Percentiles rank a stretch among this genome's conserved stretches.
Conservation (phyloP, 2,113 vertebrate species). For the Nycticebus coucang region DNA sequence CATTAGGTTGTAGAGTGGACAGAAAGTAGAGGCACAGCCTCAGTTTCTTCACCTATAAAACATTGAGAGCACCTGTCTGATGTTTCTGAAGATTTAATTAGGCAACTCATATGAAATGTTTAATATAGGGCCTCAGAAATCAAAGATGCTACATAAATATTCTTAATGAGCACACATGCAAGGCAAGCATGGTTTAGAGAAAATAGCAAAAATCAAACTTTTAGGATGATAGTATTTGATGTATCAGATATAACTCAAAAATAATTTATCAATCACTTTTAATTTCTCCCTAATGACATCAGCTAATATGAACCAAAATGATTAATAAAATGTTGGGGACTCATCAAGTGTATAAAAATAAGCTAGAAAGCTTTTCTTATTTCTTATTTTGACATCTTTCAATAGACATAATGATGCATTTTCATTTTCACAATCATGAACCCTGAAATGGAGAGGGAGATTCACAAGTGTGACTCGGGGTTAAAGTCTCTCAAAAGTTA, state of each 20-base stretch:
- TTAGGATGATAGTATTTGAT: neutral
- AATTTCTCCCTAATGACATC: neutral
- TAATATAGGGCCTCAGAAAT: neutral
- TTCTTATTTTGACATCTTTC: neutral
- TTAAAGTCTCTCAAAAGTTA: constrained; percentile 8
- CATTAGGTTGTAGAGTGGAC: neutral
- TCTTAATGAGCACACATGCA: neutral
- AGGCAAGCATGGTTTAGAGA: neutral
- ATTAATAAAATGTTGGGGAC: neutral
- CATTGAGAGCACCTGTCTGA: neutral
- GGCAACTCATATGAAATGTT: neutral
- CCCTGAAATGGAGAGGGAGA: neutral
- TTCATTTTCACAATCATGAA: neutral
- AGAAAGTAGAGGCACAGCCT: neutral
- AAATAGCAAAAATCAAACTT: constrained; percentile 8
- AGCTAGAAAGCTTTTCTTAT: neutral
- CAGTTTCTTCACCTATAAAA: neutral
- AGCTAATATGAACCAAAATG: neutral
- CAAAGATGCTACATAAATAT: neutral
- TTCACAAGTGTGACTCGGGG: neutral
- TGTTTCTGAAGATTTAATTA: neutral
- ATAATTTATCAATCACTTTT: neutral
- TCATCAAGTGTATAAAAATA: neutral
- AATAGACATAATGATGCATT: neutral
- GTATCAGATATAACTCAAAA: neutral